These are phyloP conservation scores for Pavo muticus DNA, from an alignment of 2,113 vertebrate genomes.

Conservation along the genomic window DNA sequence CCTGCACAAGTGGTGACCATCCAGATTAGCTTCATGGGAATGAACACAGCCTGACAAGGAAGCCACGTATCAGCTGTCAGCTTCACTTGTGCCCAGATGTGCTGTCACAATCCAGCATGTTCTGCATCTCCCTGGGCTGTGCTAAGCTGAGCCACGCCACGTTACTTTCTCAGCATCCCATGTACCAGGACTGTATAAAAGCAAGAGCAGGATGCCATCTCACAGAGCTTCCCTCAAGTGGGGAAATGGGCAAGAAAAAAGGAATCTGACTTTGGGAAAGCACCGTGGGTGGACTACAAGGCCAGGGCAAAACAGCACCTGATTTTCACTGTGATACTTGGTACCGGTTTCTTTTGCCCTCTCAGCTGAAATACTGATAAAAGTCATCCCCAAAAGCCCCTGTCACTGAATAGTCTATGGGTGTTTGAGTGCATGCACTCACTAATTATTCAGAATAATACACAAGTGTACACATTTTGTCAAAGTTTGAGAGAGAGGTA, in stretches of 20 bases:
- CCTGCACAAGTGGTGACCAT: not conserved
- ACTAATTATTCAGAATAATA: not conserved
- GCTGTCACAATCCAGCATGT: not conserved
- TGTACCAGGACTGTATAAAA: not conserved
- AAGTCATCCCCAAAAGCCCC: not conserved
- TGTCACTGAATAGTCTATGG: not conserved
- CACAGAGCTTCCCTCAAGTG: not conserved
- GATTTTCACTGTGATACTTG: not conserved
- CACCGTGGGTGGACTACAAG: not conserved
- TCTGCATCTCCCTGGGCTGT: not conserved
- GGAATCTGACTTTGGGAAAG: not conserved
- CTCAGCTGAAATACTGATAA: not conserved
- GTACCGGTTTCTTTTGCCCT: not conserved
- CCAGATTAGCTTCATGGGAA: not conserved
- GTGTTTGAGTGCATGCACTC: rapidly evolving
- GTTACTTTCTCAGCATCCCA: not conserved
- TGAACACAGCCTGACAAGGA: not conserved
- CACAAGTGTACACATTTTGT: not conserved
- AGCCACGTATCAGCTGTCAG: not conserved
- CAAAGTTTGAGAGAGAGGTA: not conserved
- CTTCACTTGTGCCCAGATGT: not conserved
- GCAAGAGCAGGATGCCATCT: not conserved
- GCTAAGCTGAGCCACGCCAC: not conserved
- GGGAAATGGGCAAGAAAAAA: not conserved
- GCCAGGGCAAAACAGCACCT: not conserved